A percentile compares a stretch with the other conserved stretches of the same genome.
Conservation (phyloP, 2,797 vertebrate genomes). For the Clarias pachynema region DNA sequence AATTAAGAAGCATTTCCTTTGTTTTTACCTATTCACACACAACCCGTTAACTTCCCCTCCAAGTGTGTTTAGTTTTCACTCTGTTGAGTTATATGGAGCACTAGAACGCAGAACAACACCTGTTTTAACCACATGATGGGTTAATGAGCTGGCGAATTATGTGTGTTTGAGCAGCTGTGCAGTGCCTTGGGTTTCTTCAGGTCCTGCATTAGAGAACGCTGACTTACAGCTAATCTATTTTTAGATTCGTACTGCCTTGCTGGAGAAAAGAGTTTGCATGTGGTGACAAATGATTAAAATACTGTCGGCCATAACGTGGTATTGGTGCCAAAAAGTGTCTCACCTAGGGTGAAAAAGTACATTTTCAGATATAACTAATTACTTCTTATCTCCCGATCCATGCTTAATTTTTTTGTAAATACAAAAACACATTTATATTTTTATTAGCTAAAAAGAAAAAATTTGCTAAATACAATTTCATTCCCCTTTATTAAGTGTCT, state of each 20-base stretch:
- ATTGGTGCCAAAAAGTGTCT: no score
- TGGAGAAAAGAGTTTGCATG: neutral
- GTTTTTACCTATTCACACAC: neutral
- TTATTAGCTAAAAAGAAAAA: no score
- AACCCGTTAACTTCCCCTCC: no score
- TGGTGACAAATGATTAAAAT: neutral
- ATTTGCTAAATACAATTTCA: no score
- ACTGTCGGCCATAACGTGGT: neutral
- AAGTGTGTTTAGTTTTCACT: neutral
- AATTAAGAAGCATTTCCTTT: neutral
- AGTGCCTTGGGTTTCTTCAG: slow-evolving; percentile 10
- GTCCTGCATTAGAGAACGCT: neutral
- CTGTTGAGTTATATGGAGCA: neutral
- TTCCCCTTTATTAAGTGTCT: no score
- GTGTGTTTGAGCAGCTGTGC: slow-evolving; percentile 18
- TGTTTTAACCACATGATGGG: neutral
- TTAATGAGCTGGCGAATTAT: neutral
- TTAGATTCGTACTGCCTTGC: neutral
- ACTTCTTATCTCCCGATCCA: no score
- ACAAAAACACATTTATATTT: no score
- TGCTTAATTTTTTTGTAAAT: no score
- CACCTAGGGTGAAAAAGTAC: no score
- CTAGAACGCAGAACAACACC: neutral
- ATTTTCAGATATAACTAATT: no score
- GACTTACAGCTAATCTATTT: neutral